Evolutionary conservation across 2,797 vertebrate species (phyloP).

Genomic region (Manis javanica): DNA sequence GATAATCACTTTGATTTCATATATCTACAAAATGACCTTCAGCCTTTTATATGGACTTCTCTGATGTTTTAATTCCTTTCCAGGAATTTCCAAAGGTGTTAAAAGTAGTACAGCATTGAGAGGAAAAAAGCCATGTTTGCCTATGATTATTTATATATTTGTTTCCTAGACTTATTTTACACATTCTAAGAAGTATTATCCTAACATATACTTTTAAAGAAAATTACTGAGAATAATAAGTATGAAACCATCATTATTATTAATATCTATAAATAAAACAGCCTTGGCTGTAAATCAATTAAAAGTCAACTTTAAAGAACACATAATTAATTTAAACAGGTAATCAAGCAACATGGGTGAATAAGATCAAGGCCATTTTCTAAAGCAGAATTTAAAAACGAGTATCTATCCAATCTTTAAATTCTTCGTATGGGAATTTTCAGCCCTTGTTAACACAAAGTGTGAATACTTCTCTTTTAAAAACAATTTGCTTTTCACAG

Average conservation of each 20-base stretch:
- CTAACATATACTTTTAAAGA: background rate
- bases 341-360: background rate
- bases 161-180: background rate
- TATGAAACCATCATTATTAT: background rate
- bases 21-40: background rate
- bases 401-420: background rate
- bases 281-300: background rate
- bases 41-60: background rate
- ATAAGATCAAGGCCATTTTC: background rate
- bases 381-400: background rate
- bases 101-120: background rate
- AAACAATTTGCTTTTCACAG: slow-evolving; percentile 29
- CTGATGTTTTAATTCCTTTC: background rate
- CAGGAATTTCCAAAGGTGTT: background rate
- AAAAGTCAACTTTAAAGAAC: background rate
- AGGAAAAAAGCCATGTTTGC: background rate
- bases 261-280: background rate
- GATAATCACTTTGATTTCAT: slow-evolving; percentile 8
- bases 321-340: background rate
- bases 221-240: slow-evolving; percentile 3
- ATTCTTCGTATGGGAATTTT: background rate
- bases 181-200: background rate
- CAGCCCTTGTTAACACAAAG: background rate
- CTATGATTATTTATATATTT: background rate
- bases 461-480: slow-evolving; percentile 24